Conservation (phyloP, 2,797 vertebrate species). For the Apodemus agrarius region DNA sequence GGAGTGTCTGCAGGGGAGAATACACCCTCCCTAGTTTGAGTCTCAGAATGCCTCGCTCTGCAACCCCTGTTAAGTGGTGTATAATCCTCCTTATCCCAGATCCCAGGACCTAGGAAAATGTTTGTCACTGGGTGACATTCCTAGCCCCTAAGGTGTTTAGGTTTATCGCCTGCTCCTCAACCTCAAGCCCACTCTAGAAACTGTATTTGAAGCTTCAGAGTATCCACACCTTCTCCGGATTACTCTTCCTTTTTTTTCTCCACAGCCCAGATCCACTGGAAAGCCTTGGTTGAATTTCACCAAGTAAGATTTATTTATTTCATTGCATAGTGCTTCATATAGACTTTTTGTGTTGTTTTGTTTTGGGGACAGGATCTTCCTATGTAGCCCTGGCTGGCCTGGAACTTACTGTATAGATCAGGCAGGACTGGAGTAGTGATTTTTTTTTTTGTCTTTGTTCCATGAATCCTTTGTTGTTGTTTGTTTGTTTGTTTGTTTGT, state of each 20-base stretch:
- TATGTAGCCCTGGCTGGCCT: not conserved
- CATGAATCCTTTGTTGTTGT: not conserved
- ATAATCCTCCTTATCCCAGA: not conserved
- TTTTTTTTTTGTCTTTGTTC: not conserved
- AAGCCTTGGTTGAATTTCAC: conserved; percentile 44
- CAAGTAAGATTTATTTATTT: conserved; percentile 23
- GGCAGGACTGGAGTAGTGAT: not conserved
- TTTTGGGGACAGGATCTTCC: not conserved
- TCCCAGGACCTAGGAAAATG: not conserved
- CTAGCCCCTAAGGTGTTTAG: not conserved
- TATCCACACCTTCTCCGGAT: not conserved
- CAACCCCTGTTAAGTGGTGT: not conserved
- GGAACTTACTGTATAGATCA: not conserved
- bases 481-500: no score
- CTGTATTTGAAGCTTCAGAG: not conserved
- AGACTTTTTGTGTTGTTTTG: not conserved
- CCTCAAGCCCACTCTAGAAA: not conserved
- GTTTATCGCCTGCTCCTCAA: not conserved
- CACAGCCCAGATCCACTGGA: not conserved
- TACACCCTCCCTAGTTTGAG: not conserved
- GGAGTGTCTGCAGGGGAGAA: not conserved
- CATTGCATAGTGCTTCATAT: not conserved
- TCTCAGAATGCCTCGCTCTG: not conserved
- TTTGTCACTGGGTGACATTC: not conserved
- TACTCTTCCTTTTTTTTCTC: conserved; percentile 18